A percentile compares a stretch with the other conserved stretches of the same genome.
These are phyloP conservation scores for Cercocebus atys DNA, from an alignment of 2,113 vertebrate species.

Conservation along the genomic window DNA sequence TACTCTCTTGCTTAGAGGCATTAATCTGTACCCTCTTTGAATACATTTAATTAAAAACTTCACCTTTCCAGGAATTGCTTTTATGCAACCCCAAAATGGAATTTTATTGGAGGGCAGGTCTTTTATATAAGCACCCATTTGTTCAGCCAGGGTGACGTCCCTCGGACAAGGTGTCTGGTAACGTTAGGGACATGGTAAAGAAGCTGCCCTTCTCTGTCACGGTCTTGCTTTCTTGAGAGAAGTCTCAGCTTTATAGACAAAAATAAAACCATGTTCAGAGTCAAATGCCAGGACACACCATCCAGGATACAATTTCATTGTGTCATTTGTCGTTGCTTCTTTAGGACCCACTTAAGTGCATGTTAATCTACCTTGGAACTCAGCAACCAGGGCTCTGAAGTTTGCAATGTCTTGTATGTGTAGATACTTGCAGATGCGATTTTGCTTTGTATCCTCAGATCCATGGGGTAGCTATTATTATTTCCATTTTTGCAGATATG, in stretches of 20 bases:
- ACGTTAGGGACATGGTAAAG: constrained; percentile 48
- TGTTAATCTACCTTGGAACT: not conserved
- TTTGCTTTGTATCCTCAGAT: not conserved
- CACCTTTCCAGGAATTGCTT: constrained; percentile 78
- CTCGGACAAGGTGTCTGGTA: constrained; percentile 46
- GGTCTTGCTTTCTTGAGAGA: not conserved
- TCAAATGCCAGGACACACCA: rapidly evolving
- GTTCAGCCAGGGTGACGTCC: constrained; percentile 21
- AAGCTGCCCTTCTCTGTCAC: not conserved
- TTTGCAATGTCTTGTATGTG: not conserved
- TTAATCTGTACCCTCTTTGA: constrained; percentile 80
- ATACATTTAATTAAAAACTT: constrained; percentile 83
- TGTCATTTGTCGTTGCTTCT: not conserved
- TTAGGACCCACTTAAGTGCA: not conserved
- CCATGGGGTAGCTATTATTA: not conserved
- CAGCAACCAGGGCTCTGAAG: not conserved
- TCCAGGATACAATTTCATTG: not conserved
- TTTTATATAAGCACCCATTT: constrained; percentile 81
- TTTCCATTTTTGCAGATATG: not conserved
- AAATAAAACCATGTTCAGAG: not conserved
- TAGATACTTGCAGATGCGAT: not conserved
- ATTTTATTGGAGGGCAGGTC: constrained; percentile 68
- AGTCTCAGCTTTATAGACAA: not conserved
- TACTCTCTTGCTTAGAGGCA: constrained; percentile 73
- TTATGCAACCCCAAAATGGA: constrained; percentile 70